Percentiles rank a stretch among this genome's conserved stretches.
Conservation (phyloP, 2,888 invertebrate genomes). For the Apotomis betuletana region DNA sequence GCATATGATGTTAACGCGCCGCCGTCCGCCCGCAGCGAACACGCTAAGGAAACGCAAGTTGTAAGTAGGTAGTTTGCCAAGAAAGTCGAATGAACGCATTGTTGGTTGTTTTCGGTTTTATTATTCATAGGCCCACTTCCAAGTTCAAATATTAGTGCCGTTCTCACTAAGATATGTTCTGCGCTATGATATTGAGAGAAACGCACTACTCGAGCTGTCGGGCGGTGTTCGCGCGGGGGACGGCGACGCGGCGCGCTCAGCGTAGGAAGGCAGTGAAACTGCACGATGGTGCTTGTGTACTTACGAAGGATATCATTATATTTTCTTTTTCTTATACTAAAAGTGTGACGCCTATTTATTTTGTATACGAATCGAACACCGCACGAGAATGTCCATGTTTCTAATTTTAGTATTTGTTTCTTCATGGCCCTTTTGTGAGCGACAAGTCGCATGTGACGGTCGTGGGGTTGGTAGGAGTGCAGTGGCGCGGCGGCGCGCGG, state of each 20-base stretch:
- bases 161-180: too few relatives aligned
- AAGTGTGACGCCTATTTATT: slow-evolving; percentile 68
- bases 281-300: slow-evolving; percentile 80
- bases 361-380: slow-evolving; percentile 50
- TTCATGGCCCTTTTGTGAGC: slow-evolving; percentile 59
- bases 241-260: slow-evolving; percentile 50
- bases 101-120: too few relatives aligned
- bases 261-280: slow-evolving; percentile 72
- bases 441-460: slow-evolving; percentile 52
- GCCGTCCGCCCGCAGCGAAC: slow-evolving; percentile 3
- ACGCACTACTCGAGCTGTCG: background rate
- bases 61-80: too few relatives aligned
- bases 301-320: slow-evolving; percentile 75
- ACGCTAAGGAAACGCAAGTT: slow-evolving; percentile 4
- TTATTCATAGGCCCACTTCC: too few relatives aligned
- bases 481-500: background rate
- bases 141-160: too few relatives aligned
- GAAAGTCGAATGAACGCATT: too few relatives aligned
- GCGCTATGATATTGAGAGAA: too few relatives aligned
- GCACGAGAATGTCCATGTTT: slow-evolving; percentile 51
- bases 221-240: slow-evolving; percentile 1
- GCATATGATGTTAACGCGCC: slow-evolving; percentile 38
- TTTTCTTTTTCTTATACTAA: slow-evolving; percentile 61
- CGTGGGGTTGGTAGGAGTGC: slow-evolving; percentile 5
- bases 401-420: slow-evolving; percentile 57